phyloP scores from a whole-genome alignment of 2,797 vertebrate genomes.

The Glyptemys insculpta region DNA sequence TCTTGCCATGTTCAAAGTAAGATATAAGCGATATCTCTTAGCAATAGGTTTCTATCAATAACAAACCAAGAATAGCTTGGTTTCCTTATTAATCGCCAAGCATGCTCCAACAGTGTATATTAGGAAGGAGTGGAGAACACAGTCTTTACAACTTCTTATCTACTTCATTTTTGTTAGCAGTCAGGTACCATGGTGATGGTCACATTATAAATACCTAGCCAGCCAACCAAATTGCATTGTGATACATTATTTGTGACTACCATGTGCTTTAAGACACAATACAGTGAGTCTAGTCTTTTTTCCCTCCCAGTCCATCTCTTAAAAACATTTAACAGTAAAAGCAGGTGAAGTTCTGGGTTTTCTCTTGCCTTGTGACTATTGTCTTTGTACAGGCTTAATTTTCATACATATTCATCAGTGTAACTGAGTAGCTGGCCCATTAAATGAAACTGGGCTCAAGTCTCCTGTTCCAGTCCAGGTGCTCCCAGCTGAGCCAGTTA shows the following conservation, averaged over 20 bases:
- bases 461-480: background rate
- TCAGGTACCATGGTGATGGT: background rate
- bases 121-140: background rate
- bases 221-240: background rate
- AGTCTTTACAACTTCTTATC: background rate
- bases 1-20: background rate
- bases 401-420: background rate
- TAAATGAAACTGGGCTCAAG: background rate
- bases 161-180: background rate
- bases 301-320: background rate
- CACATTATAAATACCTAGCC: background rate
- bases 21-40: background rate
- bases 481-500: background rate
- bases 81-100: background rate
- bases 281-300: fast-evolving
- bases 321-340: background rate
- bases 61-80: background rate
- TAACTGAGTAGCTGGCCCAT: background rate
- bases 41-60: background rate
- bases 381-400: background rate
- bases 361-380: background rate
- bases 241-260: background rate
- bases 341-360: fast-evolving
- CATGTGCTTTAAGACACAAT: fast-evolving
- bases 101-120: background rate